Percentiles rank a stretch among this genome's conserved stretches.
Conservation (phyloP, 1,140 invertebrate genomes). For the Lucilia sericata region DNA sequence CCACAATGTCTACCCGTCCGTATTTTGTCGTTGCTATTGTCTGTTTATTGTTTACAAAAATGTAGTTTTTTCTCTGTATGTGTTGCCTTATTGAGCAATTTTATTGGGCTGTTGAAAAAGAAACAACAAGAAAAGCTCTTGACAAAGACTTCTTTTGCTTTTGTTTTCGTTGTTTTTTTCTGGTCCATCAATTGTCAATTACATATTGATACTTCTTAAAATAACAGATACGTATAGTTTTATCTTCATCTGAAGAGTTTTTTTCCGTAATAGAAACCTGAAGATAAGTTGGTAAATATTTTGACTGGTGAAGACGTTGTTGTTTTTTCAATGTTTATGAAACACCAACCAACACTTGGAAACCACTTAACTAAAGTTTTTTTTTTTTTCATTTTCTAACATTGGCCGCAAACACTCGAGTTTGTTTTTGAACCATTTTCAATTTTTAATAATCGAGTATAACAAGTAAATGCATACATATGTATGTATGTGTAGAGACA, state of each 20-base stretch:
- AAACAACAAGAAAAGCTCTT: neutral
- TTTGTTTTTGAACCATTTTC: too few species aligned
- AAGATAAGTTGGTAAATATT: constrained; percentile 12
- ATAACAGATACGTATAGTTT: neutral
- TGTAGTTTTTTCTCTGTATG: neutral
- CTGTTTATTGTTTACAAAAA: constrained; percentile 27
- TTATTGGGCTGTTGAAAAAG: neutral
- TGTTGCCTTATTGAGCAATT: constrained; percentile 25
- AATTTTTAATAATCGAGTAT: too few species aligned
- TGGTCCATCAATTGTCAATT: neutral
- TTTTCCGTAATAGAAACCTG: neutral
- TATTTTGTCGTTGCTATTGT: neutral
- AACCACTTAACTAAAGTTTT: too few species aligned
- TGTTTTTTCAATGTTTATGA: too few species aligned
- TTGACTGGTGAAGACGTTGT: neutral
- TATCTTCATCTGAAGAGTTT: neutral
- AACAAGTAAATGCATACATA: too few species aligned
- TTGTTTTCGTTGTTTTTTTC: neutral
- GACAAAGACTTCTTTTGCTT: constrained; percentile 3
- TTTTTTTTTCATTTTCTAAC: too few species aligned
- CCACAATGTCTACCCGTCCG: constrained; percentile 5
- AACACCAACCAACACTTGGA: neutral
- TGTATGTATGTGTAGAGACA: too few species aligned
- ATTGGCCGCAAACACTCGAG: too few species aligned
- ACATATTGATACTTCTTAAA: neutral